These are phyloP conservation scores for Urocynchramus pylzowi DNA, from an alignment of 2,113 vertebrate species.

Conservation along the genomic window DNA sequence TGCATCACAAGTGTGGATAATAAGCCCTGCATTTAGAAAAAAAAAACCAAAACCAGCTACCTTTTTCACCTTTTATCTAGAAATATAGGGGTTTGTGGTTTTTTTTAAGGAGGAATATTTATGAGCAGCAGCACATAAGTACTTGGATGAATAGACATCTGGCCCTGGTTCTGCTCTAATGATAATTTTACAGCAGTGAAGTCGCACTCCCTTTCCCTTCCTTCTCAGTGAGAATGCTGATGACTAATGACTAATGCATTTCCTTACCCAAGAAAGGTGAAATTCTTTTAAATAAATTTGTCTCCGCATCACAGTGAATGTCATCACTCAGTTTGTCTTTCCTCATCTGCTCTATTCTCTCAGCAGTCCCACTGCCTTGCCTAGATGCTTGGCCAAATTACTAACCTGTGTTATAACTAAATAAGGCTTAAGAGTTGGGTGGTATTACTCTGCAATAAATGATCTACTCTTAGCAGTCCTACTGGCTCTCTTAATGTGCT, in stretches of 20 bases:
- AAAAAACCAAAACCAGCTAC: not conserved
- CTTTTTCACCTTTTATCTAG: not conserved
- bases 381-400: not conserved
- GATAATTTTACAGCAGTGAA: slow-evolving; percentile 3
- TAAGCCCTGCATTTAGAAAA: not conserved
- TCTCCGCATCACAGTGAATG: not conserved
- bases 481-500: not conserved
- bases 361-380: not conserved
- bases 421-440: not conserved
- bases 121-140: not conserved
- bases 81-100: not conserved
- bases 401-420: not conserved
- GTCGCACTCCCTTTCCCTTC: slow-evolving; percentile 1
- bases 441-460: not conserved
- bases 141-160: not conserved
- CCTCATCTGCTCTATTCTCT: not conserved
- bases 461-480: not conserved
- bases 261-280: slow-evolving; percentile 6
- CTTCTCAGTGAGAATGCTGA: not conserved
- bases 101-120: not conserved
- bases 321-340: not conserved
- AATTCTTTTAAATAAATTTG: not conserved
- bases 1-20: not conserved
- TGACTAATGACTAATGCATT: slow-evolving; percentile 25
- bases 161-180: not conserved